Evolutionary conservation across 2,888 invertebrate genomes (phyloP), one percentile per base, ranked within the genome.

Genomic region (Pristionchus japonicus): DNA sequence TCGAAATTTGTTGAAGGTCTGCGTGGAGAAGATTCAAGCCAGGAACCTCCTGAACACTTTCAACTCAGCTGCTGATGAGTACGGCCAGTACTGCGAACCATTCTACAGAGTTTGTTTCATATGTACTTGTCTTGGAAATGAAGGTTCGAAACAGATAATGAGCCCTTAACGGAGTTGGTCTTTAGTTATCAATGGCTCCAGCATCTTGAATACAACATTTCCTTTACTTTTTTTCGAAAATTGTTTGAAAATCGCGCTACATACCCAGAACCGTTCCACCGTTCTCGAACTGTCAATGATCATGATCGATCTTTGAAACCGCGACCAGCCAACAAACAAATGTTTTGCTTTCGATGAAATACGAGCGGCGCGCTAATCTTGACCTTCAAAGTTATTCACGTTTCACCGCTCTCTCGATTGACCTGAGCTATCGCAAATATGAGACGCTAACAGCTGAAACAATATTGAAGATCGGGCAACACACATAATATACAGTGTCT

Each of bases 41-140:
- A 20, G 49, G 6, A 49, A n/a, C n/a, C n/a, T n/a, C n/a, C n/a
- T 77, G 77, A 27, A n/a, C 43, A 27, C 27, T 1, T 83, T 52
- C 52, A 49, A 52, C 27, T 83, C 82, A 37, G 82, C 82, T 0
- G 82, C 82, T 31, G 52, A 34, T 11, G 82, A 83, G 23, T 83
- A 83, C 23, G 82, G 82, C 34, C 82, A 83, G 52, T 83, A 83
- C 43, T 83, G 82, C 27, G 82, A 83, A 7, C 52, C 52, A 17
- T 52, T 31, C 6, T 83, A 52, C 82, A 83, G 82, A 20, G 82
- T 83, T 3, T 2, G 77, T 43, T 37, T 34, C 3, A 40, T 70
- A n/a, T n/a, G n/a, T 37, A 27, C 4, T 20, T 70, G 31, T 70
- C 13, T 15, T 70, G 13, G 3, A 2, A 17, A n/a, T n/a, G n/a